A percentile compares a stretch with the other conserved stretches of the same genome.
Evolutionary conservation across 64 coral and sea anemone genomes (phyloP).

Genomic region (Porites australiensis): DNA sequence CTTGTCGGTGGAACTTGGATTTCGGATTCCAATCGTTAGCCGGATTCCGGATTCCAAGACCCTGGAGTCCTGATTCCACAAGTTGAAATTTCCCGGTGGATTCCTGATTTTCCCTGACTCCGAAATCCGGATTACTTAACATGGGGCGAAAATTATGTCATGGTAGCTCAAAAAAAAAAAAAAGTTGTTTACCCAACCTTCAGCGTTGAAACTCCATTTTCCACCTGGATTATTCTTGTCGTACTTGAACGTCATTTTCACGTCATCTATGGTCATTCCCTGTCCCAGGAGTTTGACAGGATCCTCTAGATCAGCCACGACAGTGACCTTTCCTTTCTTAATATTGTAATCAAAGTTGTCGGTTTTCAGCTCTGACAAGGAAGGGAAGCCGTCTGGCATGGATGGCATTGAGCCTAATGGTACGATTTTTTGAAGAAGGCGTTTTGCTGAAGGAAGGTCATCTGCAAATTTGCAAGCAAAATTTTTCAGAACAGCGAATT

Average conservation of each 20-base stretch:
- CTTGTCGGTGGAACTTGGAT: too few species aligned
- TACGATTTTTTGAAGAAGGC: constrained; percentile 66
- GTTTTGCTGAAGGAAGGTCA: constrained; percentile 54
- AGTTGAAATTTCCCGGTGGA: too few species aligned
- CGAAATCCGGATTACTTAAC: too few species aligned
- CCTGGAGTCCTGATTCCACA: too few species aligned
- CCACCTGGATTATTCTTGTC: constrained; percentile 65
- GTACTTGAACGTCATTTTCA: constrained; percentile 84
- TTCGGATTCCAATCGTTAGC: too few species aligned
- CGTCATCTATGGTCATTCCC: constrained; percentile 81
- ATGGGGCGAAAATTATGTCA: too few species aligned
- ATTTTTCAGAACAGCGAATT: neutral
- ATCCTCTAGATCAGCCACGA: constrained; percentile 70
- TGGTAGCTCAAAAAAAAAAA: too few species aligned
- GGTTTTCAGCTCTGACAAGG: constrained; percentile 50
- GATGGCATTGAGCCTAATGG: constrained; percentile 51
- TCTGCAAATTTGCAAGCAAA: neutral
- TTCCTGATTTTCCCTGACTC: too few species aligned
- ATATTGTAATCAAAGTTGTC: constrained; percentile 74
- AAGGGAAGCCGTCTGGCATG: constrained; percentile 72
- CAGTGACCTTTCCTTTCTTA: constrained; percentile 59
- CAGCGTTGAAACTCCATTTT: constrained; percentile 87
- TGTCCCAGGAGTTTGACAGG: constrained; percentile 80
- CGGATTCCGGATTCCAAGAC: too few species aligned
- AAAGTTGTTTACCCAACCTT: constrained; percentile 61